Percentiles rank a stretch among this genome's conserved stretches.
These are phyloP conservation scores for Mythimna ferrago DNA, from an alignment of 2,888 invertebrate species.

Conservation along the genomic window DNA sequence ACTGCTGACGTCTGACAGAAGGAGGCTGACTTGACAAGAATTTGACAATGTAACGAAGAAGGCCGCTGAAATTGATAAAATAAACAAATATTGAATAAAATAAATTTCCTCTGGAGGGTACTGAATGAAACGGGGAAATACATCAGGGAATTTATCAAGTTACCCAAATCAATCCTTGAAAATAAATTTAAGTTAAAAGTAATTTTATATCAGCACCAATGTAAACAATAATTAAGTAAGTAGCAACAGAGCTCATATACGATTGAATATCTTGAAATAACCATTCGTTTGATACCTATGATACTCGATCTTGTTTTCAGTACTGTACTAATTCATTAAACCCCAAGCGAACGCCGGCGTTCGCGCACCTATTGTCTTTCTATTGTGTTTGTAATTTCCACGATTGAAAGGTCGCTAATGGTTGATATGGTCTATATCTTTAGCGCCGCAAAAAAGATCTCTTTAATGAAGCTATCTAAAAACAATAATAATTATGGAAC, in stretches of 20 bases:
- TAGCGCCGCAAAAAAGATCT: no score
- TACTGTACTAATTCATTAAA: slow-evolving; percentile 12
- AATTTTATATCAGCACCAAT: background rate
- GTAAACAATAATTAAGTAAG: slow-evolving; percentile 38
- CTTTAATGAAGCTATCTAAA: no score
- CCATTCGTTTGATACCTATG: slow-evolving; percentile 23
- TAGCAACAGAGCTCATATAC: slow-evolving; percentile 7
- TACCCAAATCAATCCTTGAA: background rate
- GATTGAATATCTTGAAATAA: slow-evolving; percentile 5
- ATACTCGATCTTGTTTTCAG: slow-evolving; percentile 23
- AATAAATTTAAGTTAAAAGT: background rate
- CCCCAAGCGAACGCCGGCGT: no score
- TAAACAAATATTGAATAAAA: background rate
- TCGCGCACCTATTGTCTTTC: no score
- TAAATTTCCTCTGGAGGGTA: background rate
- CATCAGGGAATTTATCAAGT: background rate
- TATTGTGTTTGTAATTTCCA: no score
- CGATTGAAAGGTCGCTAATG: no score
- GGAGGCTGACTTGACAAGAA: no score
- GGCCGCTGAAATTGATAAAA: no score
- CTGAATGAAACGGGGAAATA: background rate
- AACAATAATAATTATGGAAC: no score
- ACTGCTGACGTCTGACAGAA: no score
- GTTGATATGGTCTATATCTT: no score
- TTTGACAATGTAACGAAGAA: no score